A percentile compares a stretch with the other conserved stretches of the same genome.
phyloP scores from a whole-genome alignment of 2,888 invertebrate species.

The Callyntrura sp. region DNA sequence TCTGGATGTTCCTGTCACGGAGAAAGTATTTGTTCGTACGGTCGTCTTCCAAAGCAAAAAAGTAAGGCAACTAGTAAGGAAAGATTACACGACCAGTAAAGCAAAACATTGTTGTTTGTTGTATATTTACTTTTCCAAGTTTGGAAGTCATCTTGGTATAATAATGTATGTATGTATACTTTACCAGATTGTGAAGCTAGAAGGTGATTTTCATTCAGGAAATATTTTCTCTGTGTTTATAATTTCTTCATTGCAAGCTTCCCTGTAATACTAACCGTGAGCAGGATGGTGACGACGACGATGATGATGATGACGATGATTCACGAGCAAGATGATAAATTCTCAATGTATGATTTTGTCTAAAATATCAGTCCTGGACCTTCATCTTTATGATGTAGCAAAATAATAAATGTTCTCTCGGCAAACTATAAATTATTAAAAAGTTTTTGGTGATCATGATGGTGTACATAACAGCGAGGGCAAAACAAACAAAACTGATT shows the following conservation, averaged over 20 bases:
- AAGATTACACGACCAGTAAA: constrained; percentile 8
- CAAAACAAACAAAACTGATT: constrained; percentile 20
- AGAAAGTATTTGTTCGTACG: constrained; percentile 72
- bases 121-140: too few relatives aligned
- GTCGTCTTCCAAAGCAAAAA: constrained; percentile 13
- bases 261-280: too few relatives aligned
- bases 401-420: constrained; percentile 24
- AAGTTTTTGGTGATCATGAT: background rate
- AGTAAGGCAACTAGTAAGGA: constrained; percentile 7
- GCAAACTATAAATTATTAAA: constrained; percentile 30
- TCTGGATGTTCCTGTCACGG: constrained; percentile 70
- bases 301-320: constrained; percentile 38
- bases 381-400: constrained; percentile 25
- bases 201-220: background rate
- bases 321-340: constrained; percentile 59
- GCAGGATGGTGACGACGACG: background rate
- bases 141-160: too few relatives aligned
- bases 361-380: constrained; percentile 7
- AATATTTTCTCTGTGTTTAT: background rate
- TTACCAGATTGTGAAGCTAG: constrained; percentile 27
- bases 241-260: constrained; percentile 6
- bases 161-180: background rate
- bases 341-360: constrained; percentile 52
- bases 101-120: background rate
- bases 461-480: background rate